Evolutionary conservation across 1,140 invertebrate genomes (phyloP).

Genomic region (Drosophila azteca): DNA sequence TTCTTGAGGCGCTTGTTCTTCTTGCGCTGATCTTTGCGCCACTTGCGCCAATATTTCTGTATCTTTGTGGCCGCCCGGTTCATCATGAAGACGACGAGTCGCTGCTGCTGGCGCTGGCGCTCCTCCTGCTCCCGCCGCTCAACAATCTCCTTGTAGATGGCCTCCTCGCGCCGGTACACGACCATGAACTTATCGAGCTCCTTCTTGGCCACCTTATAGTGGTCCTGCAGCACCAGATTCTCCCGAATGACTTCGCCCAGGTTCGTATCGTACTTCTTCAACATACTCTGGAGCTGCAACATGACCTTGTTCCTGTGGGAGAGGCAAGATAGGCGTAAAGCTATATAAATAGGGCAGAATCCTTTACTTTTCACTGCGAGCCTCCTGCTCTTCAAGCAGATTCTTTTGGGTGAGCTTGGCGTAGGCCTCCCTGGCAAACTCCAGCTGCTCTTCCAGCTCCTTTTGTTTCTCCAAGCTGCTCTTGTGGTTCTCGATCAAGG

Average conservation of each 20-base stretch:
- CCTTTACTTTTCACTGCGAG: conserved; percentile 54
- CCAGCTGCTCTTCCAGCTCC: conserved; percentile 56
- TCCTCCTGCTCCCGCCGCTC: conserved; percentile 60
- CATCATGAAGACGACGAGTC: conserved; percentile 67
- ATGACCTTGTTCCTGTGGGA: conserved; percentile 51
- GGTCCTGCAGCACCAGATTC: conserved; percentile 52
- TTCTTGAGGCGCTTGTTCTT: conserved; percentile 27
- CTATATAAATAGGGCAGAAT: not conserved
- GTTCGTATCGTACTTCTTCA: conserved; percentile 48
- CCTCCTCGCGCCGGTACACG: conserved; percentile 48
- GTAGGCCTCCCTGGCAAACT: conserved; percentile 17
- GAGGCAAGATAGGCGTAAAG: too few relatives aligned
- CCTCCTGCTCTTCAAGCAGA: conserved; percentile 32
- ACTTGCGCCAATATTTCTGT: conserved; percentile 66
- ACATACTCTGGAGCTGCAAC: conserved; percentile 48
- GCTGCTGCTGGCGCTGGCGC: conserved; percentile 50
- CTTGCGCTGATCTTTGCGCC: conserved; percentile 59
- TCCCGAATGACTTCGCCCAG: conserved; percentile 48
- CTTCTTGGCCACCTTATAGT: conserved; percentile 51
- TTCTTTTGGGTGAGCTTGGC: conserved; percentile 31
- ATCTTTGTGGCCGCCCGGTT: conserved; percentile 67
- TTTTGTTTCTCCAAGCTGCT: conserved; percentile 43
- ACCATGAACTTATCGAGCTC: conserved; percentile 59
- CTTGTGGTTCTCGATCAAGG: conserved; percentile 41
- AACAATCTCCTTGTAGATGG: conserved; percentile 54